Base-by-base conservation (phyloP, 2,113 vertebrate species). In the Dromas ardeola region DNA sequence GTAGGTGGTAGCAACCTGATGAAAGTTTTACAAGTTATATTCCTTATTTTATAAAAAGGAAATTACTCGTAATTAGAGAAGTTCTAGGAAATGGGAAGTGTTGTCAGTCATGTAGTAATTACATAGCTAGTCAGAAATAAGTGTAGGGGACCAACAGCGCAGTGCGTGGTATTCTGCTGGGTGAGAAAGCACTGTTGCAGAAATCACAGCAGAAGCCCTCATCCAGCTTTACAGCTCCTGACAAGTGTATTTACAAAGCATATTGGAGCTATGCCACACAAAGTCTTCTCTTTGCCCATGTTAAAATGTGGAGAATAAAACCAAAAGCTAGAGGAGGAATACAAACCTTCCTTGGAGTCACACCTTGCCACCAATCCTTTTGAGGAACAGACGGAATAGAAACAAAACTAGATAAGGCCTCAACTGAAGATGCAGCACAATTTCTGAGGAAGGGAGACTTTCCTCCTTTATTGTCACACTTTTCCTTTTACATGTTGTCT, bases 51-150 rank as follows among this genome's bases (percentile, higher is more conserved):
- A 69, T 88, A 82, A 91, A 97, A 81, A 69, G 61, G 95, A 88
- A 96, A 88, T 93, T 92, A 70, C 49, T 81, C 69, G 88, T 94
- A 94, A 96, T 95, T 96, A 94, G 91, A 94, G 80, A 15, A 22
- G 67, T 96, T 96, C 87, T 90, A 94, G 93, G 96, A 97, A 97
- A 96, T 6, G 27, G 88, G 96, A 96, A 96, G 86, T 94, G 56
- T 84, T 92, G 79, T 92, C 88, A 93, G 71, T 50, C 69, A 18
- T 61, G 27, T 52, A 74, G 59, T 79, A 91, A 67, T 89, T 83
- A 47, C 83, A 55, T 9, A 70, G 62, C 26, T 61, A 50, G n/a
- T 49, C 70, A 76, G 86, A 83, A 86, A 40, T 86, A 88, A 81
- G 59, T 2, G 13, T 38, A 56, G 84, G 59, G 47, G 47, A 22